Conservation (phyloP, 2,888 invertebrate genomes). For the Parasteatoda lunata region DNA sequence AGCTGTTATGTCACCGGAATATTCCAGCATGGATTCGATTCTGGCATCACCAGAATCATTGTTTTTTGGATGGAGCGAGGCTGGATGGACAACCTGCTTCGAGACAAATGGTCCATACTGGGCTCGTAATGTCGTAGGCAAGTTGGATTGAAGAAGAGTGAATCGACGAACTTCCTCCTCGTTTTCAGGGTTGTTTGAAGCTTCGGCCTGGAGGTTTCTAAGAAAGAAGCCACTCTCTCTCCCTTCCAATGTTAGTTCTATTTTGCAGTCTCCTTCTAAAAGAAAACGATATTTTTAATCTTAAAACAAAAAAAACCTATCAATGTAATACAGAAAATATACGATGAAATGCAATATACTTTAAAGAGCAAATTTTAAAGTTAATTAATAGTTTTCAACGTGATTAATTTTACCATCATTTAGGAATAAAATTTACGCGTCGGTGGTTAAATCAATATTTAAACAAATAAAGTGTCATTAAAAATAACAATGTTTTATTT, state of each 20-base stretch:
- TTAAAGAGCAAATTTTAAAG: too few species aligned
- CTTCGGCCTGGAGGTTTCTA: slow-evolving; percentile 27
- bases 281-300: background rate
- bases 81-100: slow-evolving; percentile 92
- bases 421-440: too few species aligned
- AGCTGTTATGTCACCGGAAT: slow-evolving; percentile 80
- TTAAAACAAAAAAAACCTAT: too few species aligned
- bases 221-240: slow-evolving; percentile 65
- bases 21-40: slow-evolving; percentile 65
- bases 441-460: too few species aligned
- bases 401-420: too few species aligned
- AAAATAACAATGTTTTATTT: too few species aligned
- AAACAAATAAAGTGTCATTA: too few species aligned
- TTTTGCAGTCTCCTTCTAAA: slow-evolving; percentile 38
- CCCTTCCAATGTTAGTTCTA: slow-evolving; percentile 63
- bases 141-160: slow-evolving; percentile 87
- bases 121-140: slow-evolving; percentile 91
- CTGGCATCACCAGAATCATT: slow-evolving; percentile 62
- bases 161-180: slow-evolving; percentile 60
- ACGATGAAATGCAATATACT: too few species aligned
- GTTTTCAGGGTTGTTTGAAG: slow-evolving; percentile 17
- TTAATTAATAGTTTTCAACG: too few species aligned
- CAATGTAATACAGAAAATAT: too few species aligned
- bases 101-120: slow-evolving; percentile 96
- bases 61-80: slow-evolving; percentile 75